phyloP scores from a whole-genome alignment of 2,113 vertebrate genomes.

The Zosterops pallidus region DNA sequence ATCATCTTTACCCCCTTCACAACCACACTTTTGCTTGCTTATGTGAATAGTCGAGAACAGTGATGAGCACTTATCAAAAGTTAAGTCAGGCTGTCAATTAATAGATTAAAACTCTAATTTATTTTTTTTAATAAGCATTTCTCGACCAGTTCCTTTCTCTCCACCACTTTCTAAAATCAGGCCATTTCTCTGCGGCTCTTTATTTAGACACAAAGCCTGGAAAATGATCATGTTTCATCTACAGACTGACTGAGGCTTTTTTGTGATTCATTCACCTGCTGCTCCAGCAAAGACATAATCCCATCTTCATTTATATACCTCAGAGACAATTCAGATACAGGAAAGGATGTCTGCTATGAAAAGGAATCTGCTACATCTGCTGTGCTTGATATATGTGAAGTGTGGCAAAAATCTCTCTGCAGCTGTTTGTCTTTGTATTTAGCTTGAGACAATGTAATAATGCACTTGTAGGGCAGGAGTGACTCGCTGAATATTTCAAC shows the following conservation, averaged over 20 bases:
- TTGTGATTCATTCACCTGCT: constrained; percentile 56
- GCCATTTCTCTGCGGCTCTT: constrained; percentile 64
- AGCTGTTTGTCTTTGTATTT: constrained; percentile 46
- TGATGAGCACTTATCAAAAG: not conserved
- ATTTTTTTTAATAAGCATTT: not conserved
- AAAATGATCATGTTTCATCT: constrained; percentile 55
- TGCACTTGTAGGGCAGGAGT: not conserved
- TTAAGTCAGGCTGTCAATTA: constrained; percentile 33
- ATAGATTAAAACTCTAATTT: not conserved
- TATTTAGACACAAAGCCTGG: constrained; percentile 49
- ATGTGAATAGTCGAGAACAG: constrained; percentile 32
- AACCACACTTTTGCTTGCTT: constrained; percentile 32
- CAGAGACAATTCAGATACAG: not conserved
- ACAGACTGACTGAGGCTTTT: constrained; percentile 31
- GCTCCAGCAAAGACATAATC: constrained; percentile 54
- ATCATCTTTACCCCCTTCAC: constrained; percentile 24
- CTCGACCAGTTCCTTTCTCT: not conserved
- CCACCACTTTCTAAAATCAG: constrained; percentile 40
- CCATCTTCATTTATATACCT: constrained; percentile 51
- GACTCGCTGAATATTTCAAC: not conserved
- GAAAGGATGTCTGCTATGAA: not conserved
- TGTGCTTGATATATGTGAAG: not conserved
- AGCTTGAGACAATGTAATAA: constrained; percentile 5
- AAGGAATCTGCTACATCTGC: constrained; percentile 8
- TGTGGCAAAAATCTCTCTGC: constrained; percentile 15